Conservation (phyloP, 2,797 vertebrate species). For the Gobionotothen gibberifrons region DNA sequence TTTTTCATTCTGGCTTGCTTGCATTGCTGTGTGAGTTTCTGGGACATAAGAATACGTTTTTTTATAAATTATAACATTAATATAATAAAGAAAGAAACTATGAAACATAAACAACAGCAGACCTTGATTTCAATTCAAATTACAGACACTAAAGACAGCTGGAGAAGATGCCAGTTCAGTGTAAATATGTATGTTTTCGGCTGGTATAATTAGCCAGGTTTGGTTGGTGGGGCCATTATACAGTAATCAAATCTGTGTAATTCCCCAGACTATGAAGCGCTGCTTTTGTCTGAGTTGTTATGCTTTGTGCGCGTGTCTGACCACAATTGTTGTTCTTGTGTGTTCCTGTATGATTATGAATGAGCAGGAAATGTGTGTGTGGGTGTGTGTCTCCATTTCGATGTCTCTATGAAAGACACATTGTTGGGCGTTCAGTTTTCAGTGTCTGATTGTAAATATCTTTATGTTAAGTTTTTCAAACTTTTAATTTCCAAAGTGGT, state of each 20-base stretch:
- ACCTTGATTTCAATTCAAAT: too few species aligned
- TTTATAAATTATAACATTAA: too few species aligned
- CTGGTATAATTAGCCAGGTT: constrained; percentile 37
- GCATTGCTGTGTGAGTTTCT: constrained; percentile 1
- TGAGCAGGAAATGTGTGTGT: constrained; percentile 30
- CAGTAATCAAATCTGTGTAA: constrained; percentile 23
- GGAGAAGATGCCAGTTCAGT: too few species aligned
- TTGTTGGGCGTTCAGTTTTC: constrained; percentile 35
- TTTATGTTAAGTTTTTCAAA: too few species aligned
- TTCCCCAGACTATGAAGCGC: constrained; percentile 35
- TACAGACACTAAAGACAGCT: too few species aligned
- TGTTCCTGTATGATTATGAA: constrained; percentile 41
- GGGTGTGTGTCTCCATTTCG: constrained; percentile 13
- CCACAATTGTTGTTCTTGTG: constrained; percentile 31
- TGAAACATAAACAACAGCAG: too few species aligned
- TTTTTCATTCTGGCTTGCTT: constrained; percentile 1
- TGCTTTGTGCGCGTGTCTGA: constrained; percentile 11
- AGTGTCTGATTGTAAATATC: too few species aligned
- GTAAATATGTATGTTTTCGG: too few species aligned
- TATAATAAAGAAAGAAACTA: too few species aligned
- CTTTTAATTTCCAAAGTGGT: too few species aligned
- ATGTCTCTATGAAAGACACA: constrained; percentile 37
- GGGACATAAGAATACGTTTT: background rate
- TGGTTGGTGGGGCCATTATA: constrained; percentile 7
- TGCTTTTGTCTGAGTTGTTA: constrained; percentile 18